A percentile compares a stretch with the other conserved stretches of the same genome.
Evolutionary conservation across 37 sponge, comb jelly and placozoan genomes (phyloP).

Genomic region (Lycopodina hypogea): DNA sequence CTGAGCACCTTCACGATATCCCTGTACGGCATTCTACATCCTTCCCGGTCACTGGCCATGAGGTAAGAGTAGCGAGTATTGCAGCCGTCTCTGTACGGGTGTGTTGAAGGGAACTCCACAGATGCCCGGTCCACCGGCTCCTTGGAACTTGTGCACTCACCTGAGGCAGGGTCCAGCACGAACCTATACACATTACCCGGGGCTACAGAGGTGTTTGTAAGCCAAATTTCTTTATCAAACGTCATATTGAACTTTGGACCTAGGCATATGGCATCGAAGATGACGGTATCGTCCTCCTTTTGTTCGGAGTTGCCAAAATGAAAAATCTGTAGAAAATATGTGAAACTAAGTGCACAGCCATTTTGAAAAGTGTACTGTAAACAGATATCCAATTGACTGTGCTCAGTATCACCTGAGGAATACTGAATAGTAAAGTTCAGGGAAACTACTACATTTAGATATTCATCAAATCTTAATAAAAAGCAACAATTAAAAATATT

Average conservation of each 20-base stretch:
- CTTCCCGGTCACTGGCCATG: conserved; percentile 87
- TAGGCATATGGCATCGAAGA: conserved; percentile 76
- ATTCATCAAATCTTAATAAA: too few relatives aligned
- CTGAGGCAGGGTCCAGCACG: conserved; percentile 40
- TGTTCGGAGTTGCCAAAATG: conserved; percentile 76
- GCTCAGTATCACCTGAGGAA: too few relatives aligned
- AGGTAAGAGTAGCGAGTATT: conserved; percentile 73
- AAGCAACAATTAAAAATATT: too few relatives aligned
- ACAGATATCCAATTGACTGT: not conserved
- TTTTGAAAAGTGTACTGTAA: not conserved
- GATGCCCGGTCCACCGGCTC: conserved; percentile 60
- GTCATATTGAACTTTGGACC: conserved; percentile 78
- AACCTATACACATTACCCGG: conserved; percentile 69
- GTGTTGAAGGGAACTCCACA: conserved; percentile 78
- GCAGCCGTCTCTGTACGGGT: conserved; percentile 78
- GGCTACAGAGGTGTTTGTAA: conserved; percentile 64
- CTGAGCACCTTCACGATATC: conserved; percentile 83
- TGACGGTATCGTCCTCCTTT: conserved; percentile 36
- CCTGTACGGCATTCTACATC: conserved; percentile 78
- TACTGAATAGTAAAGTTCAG: too few relatives aligned
- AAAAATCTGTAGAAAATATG: conserved; percentile 56
- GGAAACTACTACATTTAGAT: too few relatives aligned
- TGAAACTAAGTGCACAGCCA: too few relatives aligned
- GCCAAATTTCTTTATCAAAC: conserved; percentile 50
- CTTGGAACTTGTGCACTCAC: conserved; percentile 25